A percentile compares a stretch with the other conserved stretches of the same genome.
These are phyloP conservation scores for Minunthozetes semirufus DNA, from an alignment of 2,888 invertebrate species.

Conservation along the genomic window DNA sequence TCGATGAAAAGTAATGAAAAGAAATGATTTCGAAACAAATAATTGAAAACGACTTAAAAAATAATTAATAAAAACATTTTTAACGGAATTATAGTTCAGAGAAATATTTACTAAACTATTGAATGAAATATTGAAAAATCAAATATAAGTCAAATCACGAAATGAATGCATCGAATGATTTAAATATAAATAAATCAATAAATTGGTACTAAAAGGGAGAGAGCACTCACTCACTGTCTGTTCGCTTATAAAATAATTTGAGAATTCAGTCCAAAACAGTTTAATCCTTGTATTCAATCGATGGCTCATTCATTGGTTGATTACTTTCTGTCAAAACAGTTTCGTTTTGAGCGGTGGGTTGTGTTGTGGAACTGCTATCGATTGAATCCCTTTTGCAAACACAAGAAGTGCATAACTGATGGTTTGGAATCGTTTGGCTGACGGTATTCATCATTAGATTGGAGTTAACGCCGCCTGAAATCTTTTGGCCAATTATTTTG, in stretches of 20 bases:
- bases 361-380: neutral
- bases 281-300: neutral
- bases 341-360: neutral
- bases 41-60: neutral
- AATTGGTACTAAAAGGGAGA: neutral
- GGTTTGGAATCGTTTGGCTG: constrained; percentile 27
- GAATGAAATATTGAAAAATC: neutral
- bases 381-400: neutral
- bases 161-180: neutral
- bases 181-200: neutral
- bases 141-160: neutral
- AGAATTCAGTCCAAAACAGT: neutral
- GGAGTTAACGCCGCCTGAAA: neutral
- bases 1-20: neutral
- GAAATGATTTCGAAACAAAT: neutral
- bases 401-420: constrained; percentile 20
- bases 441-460: constrained; percentile 28
- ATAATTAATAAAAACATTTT: neutral
- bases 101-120: neutral
- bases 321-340: neutral
- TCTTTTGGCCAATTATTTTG: constrained; percentile 57
- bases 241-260: too few species aligned
- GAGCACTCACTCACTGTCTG: neutral
- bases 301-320: neutral
- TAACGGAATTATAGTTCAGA: neutral